Base-by-base conservation (phyloP, 2,888 invertebrate species). In the Thecocarcelia acutangulata region DNA sequence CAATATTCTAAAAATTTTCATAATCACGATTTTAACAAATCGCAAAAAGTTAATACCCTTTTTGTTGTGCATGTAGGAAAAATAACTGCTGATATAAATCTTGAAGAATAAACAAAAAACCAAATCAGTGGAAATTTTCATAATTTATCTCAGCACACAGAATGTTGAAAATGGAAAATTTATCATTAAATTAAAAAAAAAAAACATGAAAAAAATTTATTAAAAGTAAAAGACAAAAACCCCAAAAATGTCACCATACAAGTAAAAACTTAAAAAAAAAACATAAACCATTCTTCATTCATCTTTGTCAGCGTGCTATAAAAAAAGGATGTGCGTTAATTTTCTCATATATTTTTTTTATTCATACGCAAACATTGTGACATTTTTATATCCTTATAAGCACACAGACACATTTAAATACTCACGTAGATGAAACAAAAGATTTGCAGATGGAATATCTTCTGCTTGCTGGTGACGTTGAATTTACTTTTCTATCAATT, bases 21-120 rank as follows among this genome's bases (percentile, higher is more conserved):
- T 15, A 15, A 17, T 1, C 15, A 8, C 15, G 46, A 15, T 46
- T 46, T n/a, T 46, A 8, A 15, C 46, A 58, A 69, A 44, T 56
- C 13, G 40, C 17, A 24, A 54, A 33, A 40, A 46, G 37, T 52
- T 33, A 54, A 44, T 11, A 21, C 9, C 24, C 48, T 28, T 42
- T 56, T 50, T 42, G 46, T 52, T 40, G 42, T 40, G 42, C n/a
- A 19, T 68, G 21, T 15, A 52, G 4, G 5, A 44, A 44, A 44
- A 50, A 69, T 52, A 81, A 80, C 77, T 56, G 74, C 52, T 82
- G 80, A 80, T 78, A 83, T 75, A 72, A 78, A 83, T 83, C 69
- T 78, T 33, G 3, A 8, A 33, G 33, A 33, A 8, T n/a, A n/a
- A n/a, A n/a, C n/a, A n/a, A 69, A 75, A 68, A 74, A 12, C n/a